These are phyloP conservation scores for Synergus japonicus DNA, from an alignment of 2,888 invertebrate species.

Conservation along the genomic window DNA sequence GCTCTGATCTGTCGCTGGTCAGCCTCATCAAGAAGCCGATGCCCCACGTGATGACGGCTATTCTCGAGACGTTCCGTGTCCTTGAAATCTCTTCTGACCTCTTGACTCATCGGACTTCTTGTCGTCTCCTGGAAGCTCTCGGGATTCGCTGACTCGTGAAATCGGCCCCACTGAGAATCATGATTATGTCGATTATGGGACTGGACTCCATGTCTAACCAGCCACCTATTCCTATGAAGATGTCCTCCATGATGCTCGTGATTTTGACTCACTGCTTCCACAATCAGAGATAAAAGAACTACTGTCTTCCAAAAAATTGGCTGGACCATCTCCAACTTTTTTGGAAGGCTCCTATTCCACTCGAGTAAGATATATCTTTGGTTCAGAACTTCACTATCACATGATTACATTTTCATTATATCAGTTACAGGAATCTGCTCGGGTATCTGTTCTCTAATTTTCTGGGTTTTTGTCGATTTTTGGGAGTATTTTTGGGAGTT, in stretches of 20 bases:
- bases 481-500: not conserved
- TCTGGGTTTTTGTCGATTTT: not conserved
- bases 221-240: constrained; percentile 20
- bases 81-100: constrained; percentile 31
- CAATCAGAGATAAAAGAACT: not conserved
- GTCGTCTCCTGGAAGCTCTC: constrained; percentile 24
- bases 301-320: constrained; percentile 18
- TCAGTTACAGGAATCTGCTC: not conserved
- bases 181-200: constrained; percentile 39
- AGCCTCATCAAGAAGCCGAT: constrained; percentile 47
- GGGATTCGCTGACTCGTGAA: not conserved
- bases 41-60: constrained; percentile 53
- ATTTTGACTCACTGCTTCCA: not conserved
- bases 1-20: constrained; percentile 23
- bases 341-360: not conserved
- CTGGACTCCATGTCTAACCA: constrained; percentile 11
- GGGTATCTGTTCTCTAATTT: not conserved
- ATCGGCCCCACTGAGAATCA: constrained; percentile 31
- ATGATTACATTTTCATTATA: not conserved
- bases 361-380: not conserved
- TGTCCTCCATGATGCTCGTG: constrained; percentile 25
- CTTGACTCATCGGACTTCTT: constrained; percentile 33
- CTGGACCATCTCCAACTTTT: constrained; percentile 30
- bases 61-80: constrained; percentile 46
- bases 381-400: not conserved